Evolutionary conservation across 1,140 invertebrate species (phyloP), one percentile per base, ranked within the genome.

Genomic region (Apocrypta bakeri): DNA sequence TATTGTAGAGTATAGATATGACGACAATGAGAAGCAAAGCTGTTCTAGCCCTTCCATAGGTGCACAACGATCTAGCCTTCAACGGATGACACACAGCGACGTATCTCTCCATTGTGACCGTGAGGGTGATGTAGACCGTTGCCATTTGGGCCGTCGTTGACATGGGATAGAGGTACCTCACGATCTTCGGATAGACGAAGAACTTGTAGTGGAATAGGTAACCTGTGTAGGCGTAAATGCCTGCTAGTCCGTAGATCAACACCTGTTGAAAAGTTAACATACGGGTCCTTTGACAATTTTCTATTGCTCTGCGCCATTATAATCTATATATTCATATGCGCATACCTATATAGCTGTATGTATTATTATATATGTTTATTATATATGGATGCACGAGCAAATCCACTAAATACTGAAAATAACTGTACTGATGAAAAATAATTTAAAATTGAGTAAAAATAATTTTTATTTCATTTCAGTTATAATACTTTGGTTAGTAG

Each of bases 41-140:
- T 83, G 96, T 93, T 56, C 97, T 94, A 6, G 98, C 97, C 56
- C 98, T 93, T 1, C 96, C 95, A 87, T 98, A 98, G 0, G 98
- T 99, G 91, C 98, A 99, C 71, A 98, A 94, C 0, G 96, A 96
- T 68, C 97, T 94, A 0, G 98, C 97, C 83, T 95, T 94, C 11
- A 99, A 92, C 0, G 98, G 98, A 91, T 98, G 97, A 89, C 98
- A 99, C 0, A 99, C 98, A 1, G 98, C 98, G 63, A 99, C 96
- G 92, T 98, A 99, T 69, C 98, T 94, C 91, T 99, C 98, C 85
- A 99, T 94, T 0, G 98, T 99, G 61, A 99, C 98, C 1, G 97
- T 97, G 69, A 99, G 94, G 0, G 98, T 99, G 84, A 99, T 94
- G 93, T 99, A 99, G 68, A 98, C 97, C 24, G 97, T 98, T 37